Percentiles rank a stretch among this genome's conserved stretches.
Conservation (phyloP, 2,888 invertebrate species). For the Mylabris sibirica region DNA sequence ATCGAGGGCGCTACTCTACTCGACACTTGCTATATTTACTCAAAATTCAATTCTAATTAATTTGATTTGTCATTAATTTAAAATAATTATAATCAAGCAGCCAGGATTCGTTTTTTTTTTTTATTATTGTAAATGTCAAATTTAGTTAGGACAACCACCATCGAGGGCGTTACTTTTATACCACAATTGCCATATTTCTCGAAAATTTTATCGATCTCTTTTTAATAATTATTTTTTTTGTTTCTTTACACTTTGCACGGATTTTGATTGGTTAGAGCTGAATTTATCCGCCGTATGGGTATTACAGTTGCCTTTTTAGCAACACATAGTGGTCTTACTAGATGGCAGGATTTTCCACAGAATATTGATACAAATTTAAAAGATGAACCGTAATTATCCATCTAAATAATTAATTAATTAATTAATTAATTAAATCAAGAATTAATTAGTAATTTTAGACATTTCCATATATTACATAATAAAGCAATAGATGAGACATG, state of each 20-base stretch:
- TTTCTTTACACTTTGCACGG: not conserved
- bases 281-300: constrained; percentile 28
- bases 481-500: constrained; percentile 87
- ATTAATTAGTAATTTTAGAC: constrained; percentile 60
- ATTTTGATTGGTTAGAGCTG: constrained; percentile 16
- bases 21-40: no score
- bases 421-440: not conserved
- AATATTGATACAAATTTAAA: constrained; percentile 62
- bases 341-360: constrained; percentile 82
- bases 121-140: not conserved
- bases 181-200: not conserved
- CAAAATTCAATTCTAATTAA: not conserved
- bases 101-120: not conserved
- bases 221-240: not conserved
- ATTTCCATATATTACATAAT: constrained; percentile 78
- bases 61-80: not conserved
- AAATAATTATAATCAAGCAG: constrained; percentile 9
- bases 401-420: no score
- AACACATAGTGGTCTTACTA: constrained; percentile 87
- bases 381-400: constrained; percentile 51
- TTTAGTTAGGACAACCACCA: not conserved
- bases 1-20: no score
- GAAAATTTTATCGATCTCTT: not conserved
- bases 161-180: not conserved
- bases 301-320: constrained; percentile 87